Evolutionary conservation across 2,113 vertebrate genomes (phyloP).

Genomic region (Dicentrarchus labrax): DNA sequence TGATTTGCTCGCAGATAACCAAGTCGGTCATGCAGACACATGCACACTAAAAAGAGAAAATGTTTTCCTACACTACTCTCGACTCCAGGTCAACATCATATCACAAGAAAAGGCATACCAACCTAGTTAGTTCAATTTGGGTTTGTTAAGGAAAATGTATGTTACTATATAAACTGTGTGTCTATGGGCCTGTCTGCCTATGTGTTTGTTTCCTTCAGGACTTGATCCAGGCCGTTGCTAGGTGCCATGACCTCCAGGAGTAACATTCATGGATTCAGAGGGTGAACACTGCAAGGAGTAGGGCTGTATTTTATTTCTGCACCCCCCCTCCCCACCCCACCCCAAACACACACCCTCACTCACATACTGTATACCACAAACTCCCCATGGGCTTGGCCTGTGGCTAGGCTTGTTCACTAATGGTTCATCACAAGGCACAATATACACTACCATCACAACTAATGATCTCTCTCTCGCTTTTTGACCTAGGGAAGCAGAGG

Average conservation of each 20-base stretch:
- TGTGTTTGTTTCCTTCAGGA: conserved; percentile 64
- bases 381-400: conserved; percentile 38
- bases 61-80: background rate
- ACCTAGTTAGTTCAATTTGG: conserved; percentile 8
- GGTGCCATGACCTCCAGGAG: conserved; percentile 75
- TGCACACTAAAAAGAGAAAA: background rate
- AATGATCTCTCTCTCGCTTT: conserved; percentile 10
- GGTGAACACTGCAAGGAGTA: conserved; percentile 64
- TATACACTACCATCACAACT: conserved; percentile 13
- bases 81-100: background rate
- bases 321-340: conserved; percentile 41
- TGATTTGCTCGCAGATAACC: conserved; percentile 20
- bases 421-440: conserved; percentile 50
- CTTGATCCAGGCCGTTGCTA: conserved; percentile 75
- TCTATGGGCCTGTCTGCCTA: conserved; percentile 23
- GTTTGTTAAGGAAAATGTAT: conserved; percentile 38
- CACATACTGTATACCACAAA: conserved; percentile 53
- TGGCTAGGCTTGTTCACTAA: conserved; percentile 38
- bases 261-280: conserved; percentile 68
- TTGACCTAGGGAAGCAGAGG: conserved; percentile 1
- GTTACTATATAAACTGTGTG: conserved; percentile 39
- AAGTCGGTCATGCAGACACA: background rate
- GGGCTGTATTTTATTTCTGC: conserved; percentile 69
- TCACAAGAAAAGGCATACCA: background rate
- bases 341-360: conserved; percentile 49